Evolutionary conservation across 1,140 invertebrate species (phyloP), one percentile per base, ranked within the genome.

Genomic region (Zaprionus taronus): DNA sequence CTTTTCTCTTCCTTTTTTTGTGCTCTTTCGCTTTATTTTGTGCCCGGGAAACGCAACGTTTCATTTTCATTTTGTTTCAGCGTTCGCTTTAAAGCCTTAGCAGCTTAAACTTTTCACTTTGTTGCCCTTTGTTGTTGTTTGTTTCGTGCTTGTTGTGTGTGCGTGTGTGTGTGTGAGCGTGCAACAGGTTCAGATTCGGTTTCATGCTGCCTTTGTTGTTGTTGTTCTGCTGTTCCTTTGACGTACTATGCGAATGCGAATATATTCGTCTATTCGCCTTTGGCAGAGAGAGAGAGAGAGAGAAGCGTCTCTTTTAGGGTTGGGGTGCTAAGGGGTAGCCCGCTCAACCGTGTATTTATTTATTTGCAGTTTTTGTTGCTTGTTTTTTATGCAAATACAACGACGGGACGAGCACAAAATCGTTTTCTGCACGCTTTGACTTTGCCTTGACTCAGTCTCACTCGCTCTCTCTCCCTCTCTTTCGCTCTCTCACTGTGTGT

Each of bases 151-250:
- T 60, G 38, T 81, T 57, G 77, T 86, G 68, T 73, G 65, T 67
- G 81, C 58, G 64, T 65, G 7, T 31, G 2, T 31, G 2, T 78
- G 75, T 80, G 79, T 55, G 62, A 49, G 65, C 77, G 76, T 64
- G 85, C 85, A 89, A 89, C 85, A 89, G 85, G 85, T 89, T 89
- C 79, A 89, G 53, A 44, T 70, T 57, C 60, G 51, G 55, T 51
- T 65, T 64, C 61, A 53, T 49, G 14, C 22, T 51, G 47, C 20
- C 53, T 6, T n/a, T 44, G 15, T 9, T 47, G 41, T 17, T 47
- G 41, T 17, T 47, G 41, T 9, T 17, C n/a, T 44, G 0, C 15
- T 41, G 38, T 15, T 7, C 17, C 60, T 79, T 78, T 74, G 75
- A 66, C 58, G 38, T 44, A 60, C 22, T 11, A 31, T 11, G 31